Evolutionary conservation across 1,140 invertebrate genomes (phyloP).

Genomic region (Formica selysi): DNA sequence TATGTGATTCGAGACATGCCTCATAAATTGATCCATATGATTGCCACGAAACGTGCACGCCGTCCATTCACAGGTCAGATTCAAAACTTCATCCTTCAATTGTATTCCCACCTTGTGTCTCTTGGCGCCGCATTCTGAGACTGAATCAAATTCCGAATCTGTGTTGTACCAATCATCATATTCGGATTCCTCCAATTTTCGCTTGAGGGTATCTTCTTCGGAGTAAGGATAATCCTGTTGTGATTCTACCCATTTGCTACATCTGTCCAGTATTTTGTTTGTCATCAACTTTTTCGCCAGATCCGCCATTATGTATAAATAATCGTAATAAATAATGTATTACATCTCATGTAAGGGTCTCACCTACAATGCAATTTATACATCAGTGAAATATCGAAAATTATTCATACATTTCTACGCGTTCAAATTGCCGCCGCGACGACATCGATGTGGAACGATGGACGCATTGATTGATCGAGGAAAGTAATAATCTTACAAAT

Average conservation of each 20-base stretch:
- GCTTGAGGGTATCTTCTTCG: conserved; percentile 63
- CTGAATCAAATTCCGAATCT: conserved; percentile 84
- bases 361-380: neutral
- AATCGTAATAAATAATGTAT: no score
- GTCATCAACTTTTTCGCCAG: conserved; percentile 72
- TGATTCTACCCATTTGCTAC: conserved; percentile 80
- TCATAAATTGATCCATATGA: conserved; percentile 78
- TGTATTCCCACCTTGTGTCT: conserved; percentile 75
- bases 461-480: neutral
- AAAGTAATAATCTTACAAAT: neutral
- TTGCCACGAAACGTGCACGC: conserved; percentile 75
- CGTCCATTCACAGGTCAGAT: conserved; percentile 83
- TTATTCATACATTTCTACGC: neutral
- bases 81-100: conserved; percentile 79
- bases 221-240: conserved; percentile 68
- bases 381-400: neutral
- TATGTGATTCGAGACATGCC: conserved; percentile 83
- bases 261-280: conserved; percentile 80
- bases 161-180: conserved; percentile 81
- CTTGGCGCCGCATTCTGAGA: conserved; percentile 83
- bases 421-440: no score
- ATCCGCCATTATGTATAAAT: conserved; percentile 59
- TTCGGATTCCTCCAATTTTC: conserved; percentile 72
- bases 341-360: neutral
- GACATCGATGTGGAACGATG: neutral